Evolutionary conservation across 2,888 invertebrate genomes (phyloP).

Genomic region (Camptogramma bilineatum): DNA sequence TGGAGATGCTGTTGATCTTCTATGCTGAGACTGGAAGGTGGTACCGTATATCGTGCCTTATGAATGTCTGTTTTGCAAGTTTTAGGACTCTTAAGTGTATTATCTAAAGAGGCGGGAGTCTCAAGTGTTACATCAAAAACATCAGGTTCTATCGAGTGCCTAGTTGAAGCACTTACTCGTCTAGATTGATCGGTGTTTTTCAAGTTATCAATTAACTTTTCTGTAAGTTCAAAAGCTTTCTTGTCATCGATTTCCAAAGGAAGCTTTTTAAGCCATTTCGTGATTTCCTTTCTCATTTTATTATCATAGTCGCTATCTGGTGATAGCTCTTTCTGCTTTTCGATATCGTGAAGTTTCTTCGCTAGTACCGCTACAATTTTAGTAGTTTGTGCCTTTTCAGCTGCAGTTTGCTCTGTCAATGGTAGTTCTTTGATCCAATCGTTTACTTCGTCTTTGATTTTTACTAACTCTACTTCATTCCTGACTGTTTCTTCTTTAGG

Average conservation of each 20-base stretch:
- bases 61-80: not conserved
- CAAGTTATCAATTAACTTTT: constrained; percentile 51
- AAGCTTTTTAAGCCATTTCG: constrained; percentile 55
- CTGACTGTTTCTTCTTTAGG: constrained; percentile 57
- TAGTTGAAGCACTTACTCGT: constrained; percentile 43
- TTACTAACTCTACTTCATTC: constrained; percentile 56
- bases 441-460: constrained; percentile 58
- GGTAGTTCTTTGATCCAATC: constrained; percentile 59
- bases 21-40: constrained; percentile 50
- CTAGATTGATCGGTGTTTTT: constrained; percentile 50
- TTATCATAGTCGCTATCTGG: constrained; percentile 37
- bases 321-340: constrained; percentile 49
- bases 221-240: constrained; percentile 36
- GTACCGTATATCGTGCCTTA: constrained; percentile 27
- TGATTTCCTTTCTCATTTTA: constrained; percentile 53
- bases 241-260: constrained; percentile 47
- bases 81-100: not conserved
- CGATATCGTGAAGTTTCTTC: constrained; percentile 58
- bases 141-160: constrained; percentile 27
- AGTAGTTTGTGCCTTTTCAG: constrained; percentile 48
- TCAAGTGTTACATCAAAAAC: constrained; percentile 5
- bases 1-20: constrained; percentile 57
- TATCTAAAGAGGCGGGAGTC: constrained; percentile 2
- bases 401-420: constrained; percentile 42
- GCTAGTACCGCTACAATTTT: constrained; percentile 56